Evolutionary conservation across 1,140 invertebrate genomes (phyloP).

Genomic region (Diorhabda elongata): DNA sequence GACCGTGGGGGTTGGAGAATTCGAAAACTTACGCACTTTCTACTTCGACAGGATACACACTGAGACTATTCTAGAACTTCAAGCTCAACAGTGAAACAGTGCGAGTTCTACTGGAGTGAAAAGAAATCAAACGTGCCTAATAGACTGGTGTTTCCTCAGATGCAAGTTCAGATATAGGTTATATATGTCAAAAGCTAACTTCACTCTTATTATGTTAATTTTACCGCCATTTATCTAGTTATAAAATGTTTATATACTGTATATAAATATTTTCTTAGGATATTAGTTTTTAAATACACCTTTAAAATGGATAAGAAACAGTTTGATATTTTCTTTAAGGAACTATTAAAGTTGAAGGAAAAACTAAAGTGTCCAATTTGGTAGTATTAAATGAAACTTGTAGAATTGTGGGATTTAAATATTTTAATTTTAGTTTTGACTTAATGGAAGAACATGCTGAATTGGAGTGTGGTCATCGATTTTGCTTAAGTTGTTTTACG

Average conservation of each 20-base stretch:
- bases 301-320: slow-evolving; percentile 23
- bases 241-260: not conserved
- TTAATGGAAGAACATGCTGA: slow-evolving; percentile 16
- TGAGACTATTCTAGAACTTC: no score
- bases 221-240: not conserved
- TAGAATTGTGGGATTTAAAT: not conserved
- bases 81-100: no score
- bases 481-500: slow-evolving; percentile 21
- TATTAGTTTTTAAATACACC: not conserved
- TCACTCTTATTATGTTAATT: no score
- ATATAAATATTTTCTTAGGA: not conserved
- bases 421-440: slow-evolving; percentile 24
- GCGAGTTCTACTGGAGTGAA: no score
- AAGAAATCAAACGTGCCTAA: no score
- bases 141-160: no score
- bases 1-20: no score
- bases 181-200: no score
- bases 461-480: slow-evolving; percentile 24
- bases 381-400: slow-evolving; percentile 13
- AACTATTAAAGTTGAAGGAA: slow-evolving; percentile 17
- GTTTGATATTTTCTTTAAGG: slow-evolving; percentile 16
- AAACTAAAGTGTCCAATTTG: slow-evolving; percentile 29
- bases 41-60: no score
- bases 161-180: no score
- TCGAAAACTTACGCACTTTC: no score